phyloP scores from a whole-genome alignment of 2,797 vertebrate species.

The Anisognathus igniventris region DNA sequence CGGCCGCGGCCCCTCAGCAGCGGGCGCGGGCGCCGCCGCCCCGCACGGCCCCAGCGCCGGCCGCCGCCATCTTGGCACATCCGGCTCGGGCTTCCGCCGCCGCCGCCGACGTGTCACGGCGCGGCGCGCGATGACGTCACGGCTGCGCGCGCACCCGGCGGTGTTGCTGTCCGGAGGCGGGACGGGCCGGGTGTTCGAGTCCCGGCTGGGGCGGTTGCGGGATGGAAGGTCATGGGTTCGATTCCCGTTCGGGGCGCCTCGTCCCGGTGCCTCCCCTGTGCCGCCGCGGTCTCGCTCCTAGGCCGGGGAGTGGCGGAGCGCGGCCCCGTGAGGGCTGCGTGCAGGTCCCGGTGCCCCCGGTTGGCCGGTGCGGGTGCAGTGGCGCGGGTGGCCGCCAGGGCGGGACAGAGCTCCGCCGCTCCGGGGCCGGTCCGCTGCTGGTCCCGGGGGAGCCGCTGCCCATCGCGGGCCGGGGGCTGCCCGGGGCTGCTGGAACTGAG shows the following conservation, averaged over 20 bases:
- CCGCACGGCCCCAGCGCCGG: background rate
- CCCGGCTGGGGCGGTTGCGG: background rate
- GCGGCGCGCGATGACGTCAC: background rate
- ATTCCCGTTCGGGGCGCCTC: fast-evolving
- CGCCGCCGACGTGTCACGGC: slow-evolving; percentile 24
- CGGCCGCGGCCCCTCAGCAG: background rate
- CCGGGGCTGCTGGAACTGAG: too few relatives aligned
- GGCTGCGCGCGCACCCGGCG: background rate
- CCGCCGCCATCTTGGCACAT: slow-evolving; percentile 54
- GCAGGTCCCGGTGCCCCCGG: fast-evolving
- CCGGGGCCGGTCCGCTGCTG: too few relatives aligned
- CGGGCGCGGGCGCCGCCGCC: background rate
- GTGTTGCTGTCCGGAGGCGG: background rate
- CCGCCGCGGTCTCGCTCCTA: fast-evolving
- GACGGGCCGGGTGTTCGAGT: background rate
- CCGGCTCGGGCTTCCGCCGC: background rate
- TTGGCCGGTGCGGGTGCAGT: background rate
- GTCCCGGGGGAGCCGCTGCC: background rate
- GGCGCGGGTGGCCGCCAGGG: slow-evolving; percentile 3
- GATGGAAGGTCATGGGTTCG: fast-evolving
- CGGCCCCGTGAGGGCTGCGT: fast-evolving
- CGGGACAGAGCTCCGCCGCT: background rate
- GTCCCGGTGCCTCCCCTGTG: too few relatives aligned
- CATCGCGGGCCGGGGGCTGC: background rate
- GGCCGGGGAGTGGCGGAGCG: too few relatives aligned